phyloP scores from a whole-genome alignment of 2,888 invertebrate species.

The Ophion ventricosus region DNA sequence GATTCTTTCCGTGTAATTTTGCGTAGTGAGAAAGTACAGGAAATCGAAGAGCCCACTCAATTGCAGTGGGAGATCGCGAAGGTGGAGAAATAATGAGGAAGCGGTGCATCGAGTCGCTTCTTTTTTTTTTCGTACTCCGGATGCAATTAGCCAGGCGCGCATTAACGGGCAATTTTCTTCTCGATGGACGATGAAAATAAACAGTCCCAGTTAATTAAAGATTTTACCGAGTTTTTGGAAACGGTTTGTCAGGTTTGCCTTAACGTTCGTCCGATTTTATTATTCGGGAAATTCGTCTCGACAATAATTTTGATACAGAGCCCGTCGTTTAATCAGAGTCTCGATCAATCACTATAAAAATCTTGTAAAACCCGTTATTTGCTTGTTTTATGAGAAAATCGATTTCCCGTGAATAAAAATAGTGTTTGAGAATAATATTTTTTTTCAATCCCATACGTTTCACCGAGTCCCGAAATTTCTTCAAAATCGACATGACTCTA shows the following conservation, averaged over 20 bases:
- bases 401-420: neutral
- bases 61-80: slow-evolving; percentile 1
- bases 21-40: neutral
- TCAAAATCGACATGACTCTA: too few relatives aligned
- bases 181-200: slow-evolving; percentile 10
- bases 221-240: neutral
- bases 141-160: slow-evolving; percentile 19
- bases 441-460: too few relatives aligned
- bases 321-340: neutral
- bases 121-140: slow-evolving; percentile 16
- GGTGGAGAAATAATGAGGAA: slow-evolving; percentile 26
- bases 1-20: neutral
- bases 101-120: neutral
- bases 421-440: too few relatives aligned
- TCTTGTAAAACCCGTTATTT: neutral
- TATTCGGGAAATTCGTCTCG: too few relatives aligned
- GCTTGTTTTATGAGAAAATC: neutral
- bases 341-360: neutral
- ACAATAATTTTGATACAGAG: too few relatives aligned
- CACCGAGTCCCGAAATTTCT: too few relatives aligned
- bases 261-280: too few relatives aligned
- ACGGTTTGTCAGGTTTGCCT: neutral
- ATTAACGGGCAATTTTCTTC: slow-evolving; percentile 12
- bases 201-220: neutral
- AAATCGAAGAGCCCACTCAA: slow-evolving; percentile 1